Base-by-base conservation (phyloP, 2,797 vertebrate genomes). In the Gouania willdenowi region DNA sequence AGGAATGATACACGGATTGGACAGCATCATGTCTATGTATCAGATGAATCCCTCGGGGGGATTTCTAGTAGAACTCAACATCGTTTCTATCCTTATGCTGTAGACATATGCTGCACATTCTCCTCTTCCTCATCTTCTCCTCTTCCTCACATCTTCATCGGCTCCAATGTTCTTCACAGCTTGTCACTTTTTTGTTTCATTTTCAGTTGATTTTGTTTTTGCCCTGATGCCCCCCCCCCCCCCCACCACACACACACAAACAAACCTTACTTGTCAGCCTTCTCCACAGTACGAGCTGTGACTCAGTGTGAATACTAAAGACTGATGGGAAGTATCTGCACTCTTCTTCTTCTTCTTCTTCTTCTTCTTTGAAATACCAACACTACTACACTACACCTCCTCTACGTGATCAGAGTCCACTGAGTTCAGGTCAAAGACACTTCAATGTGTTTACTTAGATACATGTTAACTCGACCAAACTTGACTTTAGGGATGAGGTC, bases 61-160 rank as follows among this genome's bases (percentile, higher is more conserved):
- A 16, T 46, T 66, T 70, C 47, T 39, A 41, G 38, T 27, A 23
- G 50, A 62, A 53, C 56, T 68, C 64, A 58, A 54, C 46, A 65
- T 65, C 52, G 56, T 67, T 60, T 61, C 35, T 13, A 36, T 56
- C 67, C 62, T 26, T 75, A 62, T 77, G 65, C 42, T 57, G 47
- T 1, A 25, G 55, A 44, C 73, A 72, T 45, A 59, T 49, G 61
- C 41, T 5, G 1, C 4, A 27, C 15, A 10, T 39, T 8, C 22
- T 41, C 23, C 7, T 25, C 21, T 7, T n/a, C 24, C 9, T 35
- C 12, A n/a, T 28, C 12, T 46, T 41, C 30, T 23, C 23, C 19
- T 19, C 44, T 14, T 17, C 1, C 3, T 16, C 11, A 6, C 12
- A 12, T 35, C 11, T 16, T 22, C 14, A 8, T 24, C 4, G 3